Evolutionary conservation across 2,888 invertebrate species (phyloP).

Genomic region (Saturnia japonica): DNA sequence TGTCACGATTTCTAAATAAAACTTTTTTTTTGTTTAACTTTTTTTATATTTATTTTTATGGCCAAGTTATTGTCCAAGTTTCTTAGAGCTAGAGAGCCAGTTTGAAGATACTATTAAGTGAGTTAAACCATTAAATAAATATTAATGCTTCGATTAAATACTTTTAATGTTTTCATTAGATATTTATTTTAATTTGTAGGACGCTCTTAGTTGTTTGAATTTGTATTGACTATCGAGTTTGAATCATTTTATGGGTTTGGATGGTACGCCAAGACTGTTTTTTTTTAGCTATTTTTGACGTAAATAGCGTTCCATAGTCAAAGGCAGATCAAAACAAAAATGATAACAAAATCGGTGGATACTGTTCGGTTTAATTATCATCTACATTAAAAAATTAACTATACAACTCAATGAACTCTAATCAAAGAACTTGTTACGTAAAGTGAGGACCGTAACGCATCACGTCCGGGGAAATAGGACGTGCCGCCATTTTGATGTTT

Average conservation of each 20-base stretch:
- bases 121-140: slow-evolving; percentile 1
- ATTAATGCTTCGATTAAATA: slow-evolving; percentile 12
- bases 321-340: too few species aligned
- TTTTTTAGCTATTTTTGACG: neutral
- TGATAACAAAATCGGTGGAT: too few species aligned
- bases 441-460: too few species aligned
- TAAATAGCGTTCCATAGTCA: neutral
- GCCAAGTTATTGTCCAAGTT: slow-evolving; percentile 5
- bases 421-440: too few species aligned
- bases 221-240: neutral
- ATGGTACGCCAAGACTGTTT: neutral
- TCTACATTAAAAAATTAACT: too few species aligned
- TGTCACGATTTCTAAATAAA: slow-evolving; percentile 66
- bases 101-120: slow-evolving; percentile 2
- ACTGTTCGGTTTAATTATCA: too few species aligned
- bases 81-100: slow-evolving; percentile 9
- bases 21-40: slow-evolving; percentile 42
- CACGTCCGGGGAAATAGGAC: too few species aligned
- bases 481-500: too few species aligned
- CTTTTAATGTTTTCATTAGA: slow-evolving; percentile 4
- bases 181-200: neutral
- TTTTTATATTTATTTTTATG: slow-evolving; percentile 3
- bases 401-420: too few species aligned
- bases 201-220: neutral
- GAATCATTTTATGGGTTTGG: neutral